Conservation (phyloP, 2,888 invertebrate species). For the Tetragonisca angustula region DNA sequence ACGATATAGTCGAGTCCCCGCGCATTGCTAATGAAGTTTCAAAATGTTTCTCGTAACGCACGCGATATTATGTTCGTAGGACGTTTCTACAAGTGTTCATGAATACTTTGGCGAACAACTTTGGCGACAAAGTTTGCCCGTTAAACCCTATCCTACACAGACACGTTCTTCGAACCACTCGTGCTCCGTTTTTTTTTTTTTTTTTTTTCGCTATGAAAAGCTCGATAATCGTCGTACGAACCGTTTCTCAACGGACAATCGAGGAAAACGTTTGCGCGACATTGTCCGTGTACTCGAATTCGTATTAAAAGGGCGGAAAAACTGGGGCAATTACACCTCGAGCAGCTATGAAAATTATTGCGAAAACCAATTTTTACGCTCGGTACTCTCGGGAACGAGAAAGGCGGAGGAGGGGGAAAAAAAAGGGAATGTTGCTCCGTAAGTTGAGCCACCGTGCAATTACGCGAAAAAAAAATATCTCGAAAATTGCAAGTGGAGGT, state of each 20-base stretch:
- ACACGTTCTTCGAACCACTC: background rate
- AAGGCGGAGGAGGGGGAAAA: no score
- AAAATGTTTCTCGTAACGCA: background rate
- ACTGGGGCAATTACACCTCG: constrained; percentile 28
- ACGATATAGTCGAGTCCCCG: background rate
- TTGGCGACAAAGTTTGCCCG: background rate
- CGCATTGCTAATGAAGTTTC: background rate
- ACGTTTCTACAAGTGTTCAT: background rate
- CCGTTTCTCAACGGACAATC: constrained; percentile 9
- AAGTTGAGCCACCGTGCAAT: background rate
- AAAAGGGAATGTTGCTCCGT: background rate
- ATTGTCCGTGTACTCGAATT: background rate
- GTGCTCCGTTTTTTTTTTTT: no score
- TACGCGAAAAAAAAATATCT: background rate
- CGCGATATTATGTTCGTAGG: background rate
- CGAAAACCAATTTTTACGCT: constrained; percentile 12
- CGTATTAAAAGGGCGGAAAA: background rate
- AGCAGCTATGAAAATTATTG: background rate
- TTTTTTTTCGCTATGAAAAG: background rate
- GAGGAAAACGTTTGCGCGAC: background rate
- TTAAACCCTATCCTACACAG: background rate
- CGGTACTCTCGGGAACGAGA: background rate
- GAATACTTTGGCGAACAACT: background rate
- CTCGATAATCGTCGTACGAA: constrained; percentile 25
- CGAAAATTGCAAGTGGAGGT: constrained; percentile 4